phyloP scores from a whole-genome alignment of 2,113 vertebrate genomes.

The Papio anubis region DNA sequence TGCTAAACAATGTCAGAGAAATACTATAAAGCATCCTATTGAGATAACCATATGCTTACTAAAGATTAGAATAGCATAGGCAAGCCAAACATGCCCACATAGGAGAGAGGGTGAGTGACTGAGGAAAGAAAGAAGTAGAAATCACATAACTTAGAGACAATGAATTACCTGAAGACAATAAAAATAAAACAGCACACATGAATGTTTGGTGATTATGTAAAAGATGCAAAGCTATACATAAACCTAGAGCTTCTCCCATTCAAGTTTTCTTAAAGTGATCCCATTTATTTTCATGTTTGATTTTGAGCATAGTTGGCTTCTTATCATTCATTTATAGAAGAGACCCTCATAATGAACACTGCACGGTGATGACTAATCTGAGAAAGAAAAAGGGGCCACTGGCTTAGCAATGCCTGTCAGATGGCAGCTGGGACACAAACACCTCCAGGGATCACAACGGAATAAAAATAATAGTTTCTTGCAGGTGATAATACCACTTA shows the following conservation, averaged over 20 bases:
- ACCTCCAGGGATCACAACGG: background rate
- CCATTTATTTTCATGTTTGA: background rate
- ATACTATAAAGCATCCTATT: background rate
- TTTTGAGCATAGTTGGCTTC: background rate
- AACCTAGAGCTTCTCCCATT: background rate
- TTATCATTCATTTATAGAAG: background rate
- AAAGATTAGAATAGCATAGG: background rate
- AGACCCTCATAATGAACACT: background rate
- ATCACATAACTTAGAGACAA: background rate
- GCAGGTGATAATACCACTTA: background rate
- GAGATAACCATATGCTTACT: background rate
- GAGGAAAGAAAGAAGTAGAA: background rate
- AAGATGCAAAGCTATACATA: background rate
- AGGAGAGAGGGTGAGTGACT: background rate
- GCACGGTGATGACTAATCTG: background rate
- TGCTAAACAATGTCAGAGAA: background rate
- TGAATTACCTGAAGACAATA: background rate
- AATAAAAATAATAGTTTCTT: background rate
- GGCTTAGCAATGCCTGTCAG: background rate
- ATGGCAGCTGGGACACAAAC: conserved; percentile 1
- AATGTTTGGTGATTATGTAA: background rate
- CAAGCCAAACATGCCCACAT: background rate
- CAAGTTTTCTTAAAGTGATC: background rate
- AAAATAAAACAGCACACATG: background rate
- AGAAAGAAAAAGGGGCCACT: background rate